Base-by-base conservation (phyloP, 2,797 vertebrate genomes). In the Atherinosoma microstoma region DNA sequence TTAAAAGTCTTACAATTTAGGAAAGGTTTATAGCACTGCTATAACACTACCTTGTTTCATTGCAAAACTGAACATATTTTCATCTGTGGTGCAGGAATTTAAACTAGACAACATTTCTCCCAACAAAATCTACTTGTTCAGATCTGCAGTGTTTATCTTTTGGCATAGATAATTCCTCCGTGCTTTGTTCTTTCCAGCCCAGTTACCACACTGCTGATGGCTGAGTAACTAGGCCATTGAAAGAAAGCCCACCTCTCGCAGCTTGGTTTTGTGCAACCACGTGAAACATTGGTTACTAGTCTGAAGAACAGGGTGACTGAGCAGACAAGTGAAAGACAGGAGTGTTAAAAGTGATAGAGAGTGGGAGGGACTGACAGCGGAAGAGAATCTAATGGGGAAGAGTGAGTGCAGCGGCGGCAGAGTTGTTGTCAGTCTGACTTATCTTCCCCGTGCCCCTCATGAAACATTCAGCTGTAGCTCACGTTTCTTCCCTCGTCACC, bases 401-500 rank as follows among this genome's bases (percentile, higher is more conserved):
- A 86, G 85, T 68, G 82, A 91, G 83, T 88, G 89, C 84, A 70
- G 82, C 38, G 6, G 82, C 57, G 24, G 76, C 73, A 76, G 70
- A 85, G 85, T 73, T 74, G 79, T 85, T 93, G 91, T 92, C 93
- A 90, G 89, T 84, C 89, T 86, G 87, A 86, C 86, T 93, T 90
- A 92, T 92, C 89, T 87, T 92, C 88, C 76, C 65, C 70, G 82
- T 89, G 86, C 85, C 83, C 70, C 91, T 93, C 88, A 93, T 93
- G 87, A 93, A 93, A 93, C 86, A 93, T 94, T 93, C 88, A 92
- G 75, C 87, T 80, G 65, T 67, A 80, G 86, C 85, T 90, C 82
- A 84, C 70, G 69, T 89, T 87, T 83, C 83, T 56, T 70, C 66
- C 65, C 61, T 74, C 69, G 30, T 81, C 88, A 89, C 84, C 83